A percentile compares a stretch with the other conserved stretches of the same genome.
Conservation (phyloP, 2,113 vertebrate genomes). For the Rhinoderma darwinii region DNA sequence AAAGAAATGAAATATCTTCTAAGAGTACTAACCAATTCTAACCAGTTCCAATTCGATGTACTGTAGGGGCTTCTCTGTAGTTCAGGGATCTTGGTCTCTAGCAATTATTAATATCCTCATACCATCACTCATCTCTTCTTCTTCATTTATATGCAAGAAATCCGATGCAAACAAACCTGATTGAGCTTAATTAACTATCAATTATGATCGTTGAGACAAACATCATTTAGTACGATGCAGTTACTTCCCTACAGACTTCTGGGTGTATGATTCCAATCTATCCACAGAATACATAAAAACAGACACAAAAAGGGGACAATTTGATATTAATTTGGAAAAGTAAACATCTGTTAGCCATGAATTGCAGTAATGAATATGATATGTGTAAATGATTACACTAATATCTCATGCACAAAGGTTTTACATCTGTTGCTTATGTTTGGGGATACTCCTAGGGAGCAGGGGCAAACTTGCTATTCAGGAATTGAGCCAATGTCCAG, state of each 20-base stretch:
- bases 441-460: background rate
- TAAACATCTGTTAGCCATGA: background rate
- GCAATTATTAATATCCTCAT: conserved; percentile 34
- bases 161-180: conserved; percentile 32
- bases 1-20: conserved; percentile 52
- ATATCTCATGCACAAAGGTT: background rate
- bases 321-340: background rate
- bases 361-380: background rate
- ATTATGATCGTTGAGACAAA: conserved; percentile 10
- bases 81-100: background rate
- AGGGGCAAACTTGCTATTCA: no score
- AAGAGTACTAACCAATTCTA: conserved; percentile 54
- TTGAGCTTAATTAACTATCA: conserved; percentile 23
- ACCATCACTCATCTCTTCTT: conserved; percentile 9
- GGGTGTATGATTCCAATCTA: background rate
- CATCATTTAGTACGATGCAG: conserved; percentile 7
- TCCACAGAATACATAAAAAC: background rate
- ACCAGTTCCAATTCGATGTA: no score
- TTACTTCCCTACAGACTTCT: background rate
- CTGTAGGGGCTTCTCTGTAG: conserved; percentile 23
- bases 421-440: background rate
- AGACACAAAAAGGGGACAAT: background rate
- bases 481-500: no score
- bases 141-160: conserved; percentile 19
- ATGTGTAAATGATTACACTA: background rate